phyloP scores from a whole-genome alignment of 2,113 vertebrate species.

The Salminus brasiliensis region DNA sequence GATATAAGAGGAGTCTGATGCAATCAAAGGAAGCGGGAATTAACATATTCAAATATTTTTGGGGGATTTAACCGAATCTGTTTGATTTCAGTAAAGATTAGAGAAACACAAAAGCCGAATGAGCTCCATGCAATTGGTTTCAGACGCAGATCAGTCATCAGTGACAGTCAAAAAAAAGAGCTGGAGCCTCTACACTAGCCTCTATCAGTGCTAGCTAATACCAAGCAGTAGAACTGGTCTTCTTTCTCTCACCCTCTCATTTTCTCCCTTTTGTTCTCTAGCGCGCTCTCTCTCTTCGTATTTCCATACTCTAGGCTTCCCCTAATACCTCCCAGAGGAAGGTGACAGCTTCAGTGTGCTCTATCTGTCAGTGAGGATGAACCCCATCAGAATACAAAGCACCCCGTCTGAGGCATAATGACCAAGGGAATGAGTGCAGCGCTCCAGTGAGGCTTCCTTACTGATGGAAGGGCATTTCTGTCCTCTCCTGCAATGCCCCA shows the following conservation, averaged over 20 bases:
- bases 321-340: neutral
- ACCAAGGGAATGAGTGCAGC: neutral
- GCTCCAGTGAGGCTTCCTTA: neutral
- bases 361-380: constrained; percentile 5
- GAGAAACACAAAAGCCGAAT: neutral
- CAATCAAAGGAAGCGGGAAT: constrained; percentile 6
- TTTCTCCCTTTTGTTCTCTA: neutral
- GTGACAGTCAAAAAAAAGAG: neutral
- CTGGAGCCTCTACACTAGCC: neutral
- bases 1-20: neutral
- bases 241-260: neutral
- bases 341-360: neutral
- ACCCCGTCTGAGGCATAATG: neutral
- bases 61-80: neutral
- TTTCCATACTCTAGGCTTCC: neutral
- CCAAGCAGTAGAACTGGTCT: neutral
- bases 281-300: neutral
- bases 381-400: constrained; percentile 22
- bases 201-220: neutral
- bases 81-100: constrained; percentile 18
- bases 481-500: neutral
- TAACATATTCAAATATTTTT: neutral
- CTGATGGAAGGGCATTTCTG: constrained; percentile 1
- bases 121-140: constrained; percentile 5
- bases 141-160: neutral